Evolutionary conservation across 92 coral and sea anemone genomes (phyloP).

Genomic region (Palythoa grandiflora): DNA sequence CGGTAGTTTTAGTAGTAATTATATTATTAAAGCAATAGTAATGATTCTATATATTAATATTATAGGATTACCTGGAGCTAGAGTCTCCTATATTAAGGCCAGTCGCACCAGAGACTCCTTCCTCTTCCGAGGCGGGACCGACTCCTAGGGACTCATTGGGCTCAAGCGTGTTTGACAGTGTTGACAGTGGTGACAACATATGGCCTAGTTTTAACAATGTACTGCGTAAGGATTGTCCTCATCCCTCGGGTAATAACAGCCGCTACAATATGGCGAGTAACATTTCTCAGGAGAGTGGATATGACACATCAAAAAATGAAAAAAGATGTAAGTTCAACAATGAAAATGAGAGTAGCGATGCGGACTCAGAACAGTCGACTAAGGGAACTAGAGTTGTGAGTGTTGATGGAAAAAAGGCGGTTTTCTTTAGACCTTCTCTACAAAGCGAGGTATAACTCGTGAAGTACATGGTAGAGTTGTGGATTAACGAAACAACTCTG

Average conservation of each 20-base stretch:
- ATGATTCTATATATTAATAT: not conserved
- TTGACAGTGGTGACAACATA: slow-evolving; percentile 57
- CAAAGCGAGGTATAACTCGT: slow-evolving; percentile 64
- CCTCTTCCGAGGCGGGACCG: slow-evolving; percentile 75
- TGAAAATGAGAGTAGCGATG: slow-evolving; percentile 16
- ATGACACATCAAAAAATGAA: slow-evolving; percentile 30
- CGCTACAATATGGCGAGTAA: slow-evolving; percentile 12
- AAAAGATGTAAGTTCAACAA: not conserved
- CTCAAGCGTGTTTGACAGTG: slow-evolving; percentile 81
- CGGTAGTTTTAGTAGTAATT: not conserved
- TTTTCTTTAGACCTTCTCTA: slow-evolving; percentile 64
- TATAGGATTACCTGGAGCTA: slow-evolving; percentile 84
- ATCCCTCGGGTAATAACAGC: not conserved
- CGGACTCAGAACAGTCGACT: slow-evolving; percentile 45
- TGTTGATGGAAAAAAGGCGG: slow-evolving; percentile 50
- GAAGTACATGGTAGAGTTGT: not conserved
- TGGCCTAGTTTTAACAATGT: slow-evolving; percentile 22
- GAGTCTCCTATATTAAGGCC: slow-evolving; percentile 64
- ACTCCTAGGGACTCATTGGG: slow-evolving; percentile 81
- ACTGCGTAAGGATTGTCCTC: not conserved
- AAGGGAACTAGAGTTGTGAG: slow-evolving; percentile 37
- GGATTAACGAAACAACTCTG: not conserved
- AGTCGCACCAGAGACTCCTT: slow-evolving; percentile 73
- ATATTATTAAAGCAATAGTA: not conserved
- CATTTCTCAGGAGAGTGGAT: slow-evolving; percentile 41